Evolutionary conservation across 2,797 vertebrate genomes (phyloP), one percentile per base, ranked within the genome.

Genomic region (Pogoniulus pusillus): DNA sequence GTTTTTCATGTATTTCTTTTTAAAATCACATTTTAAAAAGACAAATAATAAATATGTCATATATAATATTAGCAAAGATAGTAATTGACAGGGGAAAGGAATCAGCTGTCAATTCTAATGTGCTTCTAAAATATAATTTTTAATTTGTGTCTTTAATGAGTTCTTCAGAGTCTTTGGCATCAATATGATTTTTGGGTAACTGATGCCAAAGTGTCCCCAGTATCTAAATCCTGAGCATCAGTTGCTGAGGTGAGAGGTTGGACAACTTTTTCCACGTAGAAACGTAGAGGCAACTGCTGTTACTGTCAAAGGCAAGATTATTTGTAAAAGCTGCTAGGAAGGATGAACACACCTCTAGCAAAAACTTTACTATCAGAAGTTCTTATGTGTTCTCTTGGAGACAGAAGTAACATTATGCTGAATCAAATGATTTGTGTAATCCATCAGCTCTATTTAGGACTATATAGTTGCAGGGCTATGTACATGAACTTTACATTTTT

Each of bases 371-470:
- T 49, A 5, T 85, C 37, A 63, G 39, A 90, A 69, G 27, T 80
- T 89, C 13, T 58, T 41, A 12, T 20, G 7, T n/a, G 19, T 75
- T 81, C 23, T 49, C 26, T 81, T 37, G 53, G 58, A 73, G 82
- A 45, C 13, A 34, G 63, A 80, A 64, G n/a, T 43, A 51, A 27
- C 18, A 29, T 34, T 71, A n/a, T 30, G 22, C 66, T 49, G 74
- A 71, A 43, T 15, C 1, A 1, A 37, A 69, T 82, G n/a, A 72
- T 53, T 86, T 0, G 0, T 0, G 0, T 86, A 86, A 58, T 30
- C 47, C 20, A 32, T 51, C 51, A 37, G 27, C 13, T 89, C n/a
- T 49, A 39, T 94, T 65, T 34, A 91, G 73, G 49, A 22, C 62
- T 75, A 7, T 32, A 29, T 26, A 30, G 10, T 82, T 65, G 90